phyloP scores from a whole-genome alignment of 2,113 vertebrate species.

The Nesogale talazaci region DNA sequence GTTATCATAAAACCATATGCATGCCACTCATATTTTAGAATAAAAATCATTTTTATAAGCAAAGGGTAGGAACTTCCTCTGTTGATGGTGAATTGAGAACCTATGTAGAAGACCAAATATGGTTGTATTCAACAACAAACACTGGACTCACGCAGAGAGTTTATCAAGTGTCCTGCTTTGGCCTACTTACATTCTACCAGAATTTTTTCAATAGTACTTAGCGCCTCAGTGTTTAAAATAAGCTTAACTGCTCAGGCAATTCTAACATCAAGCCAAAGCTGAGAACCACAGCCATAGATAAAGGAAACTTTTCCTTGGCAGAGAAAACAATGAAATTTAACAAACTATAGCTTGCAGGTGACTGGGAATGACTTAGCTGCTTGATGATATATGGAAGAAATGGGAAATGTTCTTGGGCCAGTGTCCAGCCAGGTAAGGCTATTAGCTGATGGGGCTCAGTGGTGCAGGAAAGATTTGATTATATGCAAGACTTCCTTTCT shows the following conservation, averaged over 20 bases:
- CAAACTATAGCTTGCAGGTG: background rate
- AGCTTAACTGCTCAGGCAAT: background rate
- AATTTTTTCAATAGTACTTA: background rate
- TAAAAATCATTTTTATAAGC: constrained; percentile 16
- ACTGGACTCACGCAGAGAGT: background rate
- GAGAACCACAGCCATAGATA: background rate
- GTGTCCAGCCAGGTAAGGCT: background rate
- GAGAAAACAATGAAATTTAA: constrained; percentile 4
- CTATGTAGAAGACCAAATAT: background rate
- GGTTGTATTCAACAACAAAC: background rate
- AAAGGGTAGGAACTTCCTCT: background rate
- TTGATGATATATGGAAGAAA: background rate
- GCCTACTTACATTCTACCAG: background rate
- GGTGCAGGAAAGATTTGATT: background rate
- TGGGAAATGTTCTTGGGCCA: background rate
- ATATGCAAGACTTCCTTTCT: constrained; percentile 9
- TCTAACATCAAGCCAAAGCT: background rate
- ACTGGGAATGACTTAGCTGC: background rate
- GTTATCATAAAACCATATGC: background rate
- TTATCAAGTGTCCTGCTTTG: background rate
- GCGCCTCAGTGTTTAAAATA: background rate
- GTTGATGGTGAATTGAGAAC: background rate
- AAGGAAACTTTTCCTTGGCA: background rate
- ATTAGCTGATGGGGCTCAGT: background rate
- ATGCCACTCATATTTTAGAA: background rate